Base-by-base conservation (phyloP, 92 coral and sea anemone genomes). In the Zoanthus solanderi region DNA sequence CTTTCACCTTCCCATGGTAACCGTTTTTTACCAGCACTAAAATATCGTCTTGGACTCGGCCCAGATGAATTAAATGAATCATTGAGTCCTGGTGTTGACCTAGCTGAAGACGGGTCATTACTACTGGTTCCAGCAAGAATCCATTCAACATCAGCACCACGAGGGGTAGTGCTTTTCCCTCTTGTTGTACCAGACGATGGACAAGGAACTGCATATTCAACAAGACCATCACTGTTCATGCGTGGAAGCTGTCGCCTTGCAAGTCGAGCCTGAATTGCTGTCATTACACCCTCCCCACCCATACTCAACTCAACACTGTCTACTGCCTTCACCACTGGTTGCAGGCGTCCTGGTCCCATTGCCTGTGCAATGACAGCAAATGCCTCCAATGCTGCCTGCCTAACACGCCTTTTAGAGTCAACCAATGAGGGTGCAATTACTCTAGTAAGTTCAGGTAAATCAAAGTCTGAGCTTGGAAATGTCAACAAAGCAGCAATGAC, bases 61-160 rank as follows among this genome's bases (percentile, higher is more conserved):
- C 94, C 96, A 11, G 96, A 91, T 91, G 83, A 89, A 75, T 93
- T 89, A 48, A 85, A 73, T 0, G 99, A 97, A 73, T 97, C 99
- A 78, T 89, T 97, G 58, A 95, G 88, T 32, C 99, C 98, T 52
- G 99, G 99, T 2, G 99, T 97, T 29, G 99, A 94, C 47, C 98
- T 89, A 52, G 97, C 96, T 17, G 98, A 94, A 4, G 98, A 94
- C 5, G 97, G 92, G 7, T 95, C 92, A 45, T 85, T 91, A 23
- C 99, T 97, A 15, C 93, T 91, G 37, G 98, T 93, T 42, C 98
- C 99, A 18, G 99, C 99, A 83, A 95, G 85, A 17, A 97, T 92
- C 99, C 99, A 97, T 76, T 97, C 99, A 86, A 97, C 95, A 91
- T 97, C 99, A 37, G 99, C 97, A 48, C 99, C 99, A 52, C 98